These are phyloP conservation scores for Charadrius vociferus DNA, from an alignment of 2,113 vertebrate species.

Conservation along the genomic window DNA sequence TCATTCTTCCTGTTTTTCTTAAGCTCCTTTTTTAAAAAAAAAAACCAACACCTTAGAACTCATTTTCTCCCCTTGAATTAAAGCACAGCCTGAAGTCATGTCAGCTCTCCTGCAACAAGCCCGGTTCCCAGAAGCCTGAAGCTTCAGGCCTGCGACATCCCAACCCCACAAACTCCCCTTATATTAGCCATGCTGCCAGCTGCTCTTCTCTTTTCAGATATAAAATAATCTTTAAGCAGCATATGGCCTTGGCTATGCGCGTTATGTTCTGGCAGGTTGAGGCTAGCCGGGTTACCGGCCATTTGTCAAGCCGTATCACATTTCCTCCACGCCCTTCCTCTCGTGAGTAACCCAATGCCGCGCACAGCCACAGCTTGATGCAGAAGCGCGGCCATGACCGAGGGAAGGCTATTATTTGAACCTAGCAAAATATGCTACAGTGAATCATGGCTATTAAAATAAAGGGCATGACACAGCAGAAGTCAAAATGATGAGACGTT, in stretches of 20 bases:
- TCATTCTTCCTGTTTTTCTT: neutral
- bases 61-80: neutral
- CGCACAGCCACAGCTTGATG: neutral
- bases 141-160: neutral
- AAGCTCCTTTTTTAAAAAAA: neutral
- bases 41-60: neutral
- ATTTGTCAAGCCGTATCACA: slow-evolving; percentile 69
- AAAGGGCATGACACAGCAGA: slow-evolving; percentile 14
- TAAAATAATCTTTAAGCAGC: slow-evolving; percentile 50
- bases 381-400: neutral
- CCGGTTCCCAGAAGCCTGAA: neutral
- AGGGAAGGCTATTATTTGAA: neutral
- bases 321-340: slow-evolving; percentile 76
- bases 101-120: neutral
- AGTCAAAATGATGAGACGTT: neutral
- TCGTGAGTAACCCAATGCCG: slow-evolving; percentile 34
- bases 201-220: slow-evolving; percentile 43
- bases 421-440: neutral
- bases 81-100: neutral
- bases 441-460: neutral
- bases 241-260: slow-evolving; percentile 46
- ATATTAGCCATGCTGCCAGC: neutral
- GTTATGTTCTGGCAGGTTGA: slow-evolving; percentile 45
- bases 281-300: slow-evolving; percentile 58
- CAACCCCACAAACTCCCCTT: neutral